phyloP scores from a whole-genome alignment of 2,113 vertebrate genomes.

The Scatophagus argus region DNA sequence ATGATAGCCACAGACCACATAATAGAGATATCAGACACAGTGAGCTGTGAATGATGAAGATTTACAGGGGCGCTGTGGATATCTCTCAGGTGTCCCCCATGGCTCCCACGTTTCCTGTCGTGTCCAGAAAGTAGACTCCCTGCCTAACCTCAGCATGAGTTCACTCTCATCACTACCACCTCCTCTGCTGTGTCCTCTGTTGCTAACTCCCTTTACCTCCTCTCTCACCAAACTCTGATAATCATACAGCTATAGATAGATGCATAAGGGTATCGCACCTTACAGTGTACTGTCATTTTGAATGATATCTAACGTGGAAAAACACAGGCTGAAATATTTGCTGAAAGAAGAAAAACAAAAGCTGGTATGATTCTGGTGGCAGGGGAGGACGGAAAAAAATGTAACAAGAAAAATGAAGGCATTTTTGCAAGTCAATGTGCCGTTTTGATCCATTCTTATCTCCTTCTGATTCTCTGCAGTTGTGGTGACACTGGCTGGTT shows the following conservation, averaged over 20 bases:
- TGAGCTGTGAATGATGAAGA: constrained; percentile 64
- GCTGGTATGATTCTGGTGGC: background rate
- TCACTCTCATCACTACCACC: constrained; percentile 56
- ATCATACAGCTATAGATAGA: constrained; percentile 53
- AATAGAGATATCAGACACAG: constrained; percentile 65
- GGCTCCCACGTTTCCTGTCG: constrained; percentile 56
- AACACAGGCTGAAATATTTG: constrained; percentile 42
- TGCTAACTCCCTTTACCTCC: constrained; percentile 40
- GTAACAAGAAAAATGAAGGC: background rate
- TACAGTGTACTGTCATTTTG: constrained; percentile 51
- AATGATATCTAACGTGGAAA: constrained; percentile 58
- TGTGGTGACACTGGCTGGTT: background rate
- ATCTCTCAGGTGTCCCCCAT: constrained; percentile 40
- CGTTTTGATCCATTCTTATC: constrained; percentile 23
- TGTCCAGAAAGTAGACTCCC: constrained; percentile 46
- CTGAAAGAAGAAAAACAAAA: constrained; percentile 47
- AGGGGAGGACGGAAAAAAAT: background rate
- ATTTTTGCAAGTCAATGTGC: constrained; percentile 22
- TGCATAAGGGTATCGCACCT: constrained; percentile 46
- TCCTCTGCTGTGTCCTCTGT: constrained; percentile 37
- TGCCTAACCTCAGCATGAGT: constrained; percentile 46
- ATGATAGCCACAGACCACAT: constrained; percentile 39
- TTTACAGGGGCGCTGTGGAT: constrained; percentile 45
- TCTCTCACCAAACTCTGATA: constrained; percentile 33
- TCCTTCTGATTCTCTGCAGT: constrained; percentile 16